These are phyloP conservation scores for Drosophila rufa DNA, from an alignment of 1,140 invertebrate genomes.

Conservation along the genomic window DNA sequence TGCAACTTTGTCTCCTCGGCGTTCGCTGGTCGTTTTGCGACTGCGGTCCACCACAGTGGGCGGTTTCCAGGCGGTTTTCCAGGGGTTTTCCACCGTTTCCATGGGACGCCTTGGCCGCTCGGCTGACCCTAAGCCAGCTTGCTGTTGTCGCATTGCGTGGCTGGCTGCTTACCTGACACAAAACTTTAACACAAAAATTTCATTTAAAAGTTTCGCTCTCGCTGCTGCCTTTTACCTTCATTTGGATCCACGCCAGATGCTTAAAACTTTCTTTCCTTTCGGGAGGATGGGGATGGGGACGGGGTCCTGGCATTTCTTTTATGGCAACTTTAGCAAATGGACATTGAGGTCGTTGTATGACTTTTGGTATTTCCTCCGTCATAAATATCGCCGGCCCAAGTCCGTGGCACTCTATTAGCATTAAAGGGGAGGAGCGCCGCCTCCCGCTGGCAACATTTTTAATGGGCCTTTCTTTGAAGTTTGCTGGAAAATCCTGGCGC, in stretches of 20 bases:
- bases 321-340: conserved; percentile 76
- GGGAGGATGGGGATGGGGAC: background rate
- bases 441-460: conserved; percentile 37
- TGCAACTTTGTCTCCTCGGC: conserved; percentile 48
- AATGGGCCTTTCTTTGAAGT: conserved; percentile 44
- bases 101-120: conserved; percentile 27
- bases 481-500: conserved; percentile 6
- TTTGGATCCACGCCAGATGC: conserved; percentile 68
- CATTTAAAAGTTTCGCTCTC: conserved; percentile 78
- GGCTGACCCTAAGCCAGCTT: conserved; percentile 72
- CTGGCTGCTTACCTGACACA: conserved; percentile 59
- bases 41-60: conserved; percentile 21
- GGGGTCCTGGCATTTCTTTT: conserved; percentile 53
- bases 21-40: conserved; percentile 19
- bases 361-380: conserved; percentile 55
- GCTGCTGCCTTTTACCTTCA: conserved; percentile 46
- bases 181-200: conserved; percentile 83
- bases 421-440: conserved; percentile 12
- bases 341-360: conserved; percentile 75
- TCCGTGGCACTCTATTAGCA: conserved; percentile 68
- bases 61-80: conserved; percentile 11
- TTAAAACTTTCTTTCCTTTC: conserved; percentile 50
- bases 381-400: conserved; percentile 62
- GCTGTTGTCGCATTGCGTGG: conserved; percentile 41
- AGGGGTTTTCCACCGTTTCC: conserved; percentile 7